These are phyloP conservation scores for Chlamydotis undulata DNA, from an alignment of 2,113 vertebrate genomes.

Conservation along the genomic window DNA sequence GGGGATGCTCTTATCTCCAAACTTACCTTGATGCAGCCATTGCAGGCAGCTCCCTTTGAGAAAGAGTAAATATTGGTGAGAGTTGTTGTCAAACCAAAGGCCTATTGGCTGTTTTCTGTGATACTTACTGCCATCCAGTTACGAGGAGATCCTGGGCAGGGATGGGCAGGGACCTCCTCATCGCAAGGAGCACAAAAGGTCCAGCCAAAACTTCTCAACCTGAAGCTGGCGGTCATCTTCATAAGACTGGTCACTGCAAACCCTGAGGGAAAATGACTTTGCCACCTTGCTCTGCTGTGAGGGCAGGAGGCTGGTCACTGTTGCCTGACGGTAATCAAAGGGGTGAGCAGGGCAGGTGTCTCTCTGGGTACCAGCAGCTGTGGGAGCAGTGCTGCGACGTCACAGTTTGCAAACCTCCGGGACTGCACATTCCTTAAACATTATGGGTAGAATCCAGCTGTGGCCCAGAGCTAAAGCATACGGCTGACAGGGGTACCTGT, in stretches of 20 bases:
- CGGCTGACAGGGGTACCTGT: not conserved
- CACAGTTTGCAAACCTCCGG: not conserved
- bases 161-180: not conserved
- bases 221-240: not conserved
- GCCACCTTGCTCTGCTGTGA: not conserved
- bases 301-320: not conserved
- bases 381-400: not conserved
- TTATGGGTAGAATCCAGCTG: not conserved
- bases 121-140: not conserved
- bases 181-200: not conserved
- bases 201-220: not conserved
- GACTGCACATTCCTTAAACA: fast-evolving
- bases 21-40: not conserved
- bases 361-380: not conserved
- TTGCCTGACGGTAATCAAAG: fast-evolving
- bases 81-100: not conserved
- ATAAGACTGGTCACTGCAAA: not conserved
- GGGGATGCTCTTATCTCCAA: not conserved
- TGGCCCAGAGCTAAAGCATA: not conserved
- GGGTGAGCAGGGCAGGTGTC: fast-evolving
- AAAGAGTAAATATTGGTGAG: not conserved
- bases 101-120: not conserved
- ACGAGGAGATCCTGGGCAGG: not conserved
- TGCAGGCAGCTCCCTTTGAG: not conserved
- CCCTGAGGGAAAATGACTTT: not conserved